Percentiles rank a stretch among this genome's conserved stretches.
Evolutionary conservation across 2,797 vertebrate species (phyloP).

Genomic region (Siniperca obscura): DNA sequence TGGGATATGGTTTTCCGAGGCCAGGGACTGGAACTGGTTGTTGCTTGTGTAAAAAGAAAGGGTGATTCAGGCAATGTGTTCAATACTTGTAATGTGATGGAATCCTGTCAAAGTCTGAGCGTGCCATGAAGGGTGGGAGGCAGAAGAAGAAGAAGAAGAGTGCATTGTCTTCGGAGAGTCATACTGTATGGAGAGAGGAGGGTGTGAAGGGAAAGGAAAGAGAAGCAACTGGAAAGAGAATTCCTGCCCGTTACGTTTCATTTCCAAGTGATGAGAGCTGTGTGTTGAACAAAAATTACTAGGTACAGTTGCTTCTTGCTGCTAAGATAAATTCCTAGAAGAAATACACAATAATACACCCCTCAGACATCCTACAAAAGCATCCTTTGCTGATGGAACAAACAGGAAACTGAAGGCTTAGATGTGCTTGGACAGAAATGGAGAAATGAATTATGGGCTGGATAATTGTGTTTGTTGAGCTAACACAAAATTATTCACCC

Average conservation of each 20-base stretch:
- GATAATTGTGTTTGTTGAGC: slow-evolving; percentile 55
- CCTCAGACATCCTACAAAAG: slow-evolving; percentile 15
- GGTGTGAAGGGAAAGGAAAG: slow-evolving; percentile 52
- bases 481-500: slow-evolving; percentile 60
- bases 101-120: slow-evolving; percentile 62
- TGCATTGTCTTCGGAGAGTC: slow-evolving; percentile 68
- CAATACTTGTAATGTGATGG: slow-evolving; percentile 65
- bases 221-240: slow-evolving; percentile 56
- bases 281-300: slow-evolving; percentile 33
- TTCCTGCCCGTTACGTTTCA: slow-evolving; percentile 56
- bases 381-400: slow-evolving; percentile 34
- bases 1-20: slow-evolving; percentile 62
- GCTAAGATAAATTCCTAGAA: slow-evolving; percentile 39
- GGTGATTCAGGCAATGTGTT: slow-evolving; percentile 56
- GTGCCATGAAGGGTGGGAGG: slow-evolving; percentile 60
- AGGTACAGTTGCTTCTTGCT: slow-evolving; percentile 34
- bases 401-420: slow-evolving; percentile 25
- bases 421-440: slow-evolving; percentile 37
- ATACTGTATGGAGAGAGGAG: slow-evolving; percentile 18
- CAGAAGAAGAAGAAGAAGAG: slow-evolving; percentile 57
- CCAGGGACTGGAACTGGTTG: slow-evolving; percentile 62
- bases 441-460: slow-evolving; percentile 25
- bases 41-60: slow-evolving; percentile 59
- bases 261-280: slow-evolving; percentile 66
- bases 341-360: slow-evolving; percentile 27